Evolutionary conservation across 2,113 vertebrate species (phyloP).

Genomic region (Lampris incognitus): DNA sequence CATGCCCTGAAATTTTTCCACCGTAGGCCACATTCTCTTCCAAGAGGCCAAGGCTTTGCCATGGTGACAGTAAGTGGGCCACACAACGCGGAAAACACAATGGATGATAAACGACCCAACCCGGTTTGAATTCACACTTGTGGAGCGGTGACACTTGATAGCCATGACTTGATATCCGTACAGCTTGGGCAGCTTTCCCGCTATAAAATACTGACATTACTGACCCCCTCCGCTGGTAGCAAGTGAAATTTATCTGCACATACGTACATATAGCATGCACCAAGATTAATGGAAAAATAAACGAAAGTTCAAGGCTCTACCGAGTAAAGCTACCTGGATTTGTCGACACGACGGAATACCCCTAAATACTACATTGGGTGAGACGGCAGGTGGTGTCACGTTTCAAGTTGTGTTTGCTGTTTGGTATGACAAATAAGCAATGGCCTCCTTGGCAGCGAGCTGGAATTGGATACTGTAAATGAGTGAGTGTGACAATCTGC

Average conservation of each 20-base stretch:
- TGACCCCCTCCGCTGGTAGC: too few relatives aligned
- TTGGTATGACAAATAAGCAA: constrained; percentile 50
- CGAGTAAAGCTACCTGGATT: not conserved
- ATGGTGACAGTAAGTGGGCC: constrained; percentile 62
- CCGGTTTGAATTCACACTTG: constrained; percentile 14
- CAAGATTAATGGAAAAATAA: too few relatives aligned
- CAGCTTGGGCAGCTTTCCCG: too few relatives aligned
- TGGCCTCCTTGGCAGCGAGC: not conserved
- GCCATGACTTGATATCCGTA: not conserved
- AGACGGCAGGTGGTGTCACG: constrained; percentile 16
- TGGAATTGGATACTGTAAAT: constrained; percentile 39
- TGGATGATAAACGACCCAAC: constrained; percentile 39
- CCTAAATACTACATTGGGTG: not conserved
- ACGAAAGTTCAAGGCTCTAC: too few relatives aligned
- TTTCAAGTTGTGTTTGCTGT: constrained; percentile 43
- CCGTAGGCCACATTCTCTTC: constrained; percentile 43
- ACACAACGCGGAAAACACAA: constrained; percentile 56
- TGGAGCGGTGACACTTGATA: not conserved
- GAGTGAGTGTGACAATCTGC: not conserved
- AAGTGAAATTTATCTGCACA: too few relatives aligned
- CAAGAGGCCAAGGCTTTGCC: constrained; percentile 44
- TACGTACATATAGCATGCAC: too few relatives aligned
- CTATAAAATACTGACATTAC: too few relatives aligned
- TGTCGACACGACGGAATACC: constrained; percentile 34
- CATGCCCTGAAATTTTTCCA: constrained; percentile 40